Evolutionary conservation across 2,113 vertebrate genomes (phyloP).

Genomic region (Hippocampus guttulatus): DNA sequence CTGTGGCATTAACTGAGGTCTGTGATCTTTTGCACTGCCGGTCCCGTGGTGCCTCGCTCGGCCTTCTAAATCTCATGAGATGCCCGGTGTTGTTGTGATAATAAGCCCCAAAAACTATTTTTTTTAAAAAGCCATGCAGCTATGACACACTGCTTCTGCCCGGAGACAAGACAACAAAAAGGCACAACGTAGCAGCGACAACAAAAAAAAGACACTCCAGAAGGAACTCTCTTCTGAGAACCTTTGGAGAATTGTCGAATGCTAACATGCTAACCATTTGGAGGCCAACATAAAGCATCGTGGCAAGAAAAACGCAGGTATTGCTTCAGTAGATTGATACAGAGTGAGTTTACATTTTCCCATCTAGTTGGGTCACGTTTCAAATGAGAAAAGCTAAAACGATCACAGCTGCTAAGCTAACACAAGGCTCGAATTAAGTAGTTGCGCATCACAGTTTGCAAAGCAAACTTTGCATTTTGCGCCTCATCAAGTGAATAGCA

Average conservation of each 20-base stretch:
- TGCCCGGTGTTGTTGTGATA: constrained; percentile 51
- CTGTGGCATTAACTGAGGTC: constrained; percentile 62
- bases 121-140: constrained; percentile 44
- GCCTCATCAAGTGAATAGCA: too few species aligned
- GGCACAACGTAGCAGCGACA: constrained; percentile 32
- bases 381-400: too few species aligned
- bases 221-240: constrained; percentile 38
- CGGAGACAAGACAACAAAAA: constrained; percentile 55
- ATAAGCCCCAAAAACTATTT: constrained; percentile 32
- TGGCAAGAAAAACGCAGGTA: background rate
- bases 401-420: too few species aligned
- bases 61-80: constrained; percentile 61
- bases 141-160: constrained; percentile 40
- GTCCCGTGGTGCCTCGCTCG: constrained; percentile 64
- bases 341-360: too few species aligned
- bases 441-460: too few species aligned
- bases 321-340: too few species aligned
- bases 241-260: background rate
- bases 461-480: too few species aligned
- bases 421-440: too few species aligned
- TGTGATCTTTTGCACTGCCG: constrained; percentile 66
- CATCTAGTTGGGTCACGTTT: too few species aligned
- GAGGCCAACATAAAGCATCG: background rate
- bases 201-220: constrained; percentile 13
- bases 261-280: background rate